These are phyloP conservation scores for Tarsius wallacei DNA, from an alignment of 2,797 vertebrate genomes.

Conservation along the genomic window DNA sequence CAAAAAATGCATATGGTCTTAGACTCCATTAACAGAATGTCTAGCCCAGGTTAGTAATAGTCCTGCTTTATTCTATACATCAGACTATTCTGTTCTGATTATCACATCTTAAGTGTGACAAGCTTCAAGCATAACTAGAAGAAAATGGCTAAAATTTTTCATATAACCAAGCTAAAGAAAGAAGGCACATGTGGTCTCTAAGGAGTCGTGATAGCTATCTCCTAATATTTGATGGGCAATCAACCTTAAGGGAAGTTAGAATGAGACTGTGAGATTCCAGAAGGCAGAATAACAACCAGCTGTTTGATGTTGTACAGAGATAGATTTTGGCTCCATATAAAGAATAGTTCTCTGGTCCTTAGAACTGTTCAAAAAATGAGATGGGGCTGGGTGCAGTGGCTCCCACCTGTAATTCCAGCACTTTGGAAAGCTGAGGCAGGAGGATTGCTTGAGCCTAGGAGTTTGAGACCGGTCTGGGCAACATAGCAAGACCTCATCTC, in stretches of 20 bases:
- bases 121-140: neutral
- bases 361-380: neutral
- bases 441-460: no score
- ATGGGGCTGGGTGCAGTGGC: neutral
- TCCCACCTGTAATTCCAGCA: no score
- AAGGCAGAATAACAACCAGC: neutral
- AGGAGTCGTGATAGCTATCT: neutral
- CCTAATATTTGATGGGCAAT: neutral
- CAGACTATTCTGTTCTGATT: neutral
- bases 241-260: neutral
- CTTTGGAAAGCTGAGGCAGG: no score
- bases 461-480: no score
- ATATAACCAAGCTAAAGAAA: constrained; percentile 1
- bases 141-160: constrained; percentile 20
- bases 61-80: neutral
- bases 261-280: neutral
- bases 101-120: neutral
- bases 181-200: neutral
- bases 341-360: constrained; percentile 35
- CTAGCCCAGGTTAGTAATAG: neutral
- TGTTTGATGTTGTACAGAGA: neutral
- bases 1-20: neutral
- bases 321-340: neutral
- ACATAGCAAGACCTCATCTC: no score
- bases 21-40: neutral